phyloP scores from a whole-genome alignment of 1,140 invertebrate genomes.

The Monochamus saltuarius region DNA sequence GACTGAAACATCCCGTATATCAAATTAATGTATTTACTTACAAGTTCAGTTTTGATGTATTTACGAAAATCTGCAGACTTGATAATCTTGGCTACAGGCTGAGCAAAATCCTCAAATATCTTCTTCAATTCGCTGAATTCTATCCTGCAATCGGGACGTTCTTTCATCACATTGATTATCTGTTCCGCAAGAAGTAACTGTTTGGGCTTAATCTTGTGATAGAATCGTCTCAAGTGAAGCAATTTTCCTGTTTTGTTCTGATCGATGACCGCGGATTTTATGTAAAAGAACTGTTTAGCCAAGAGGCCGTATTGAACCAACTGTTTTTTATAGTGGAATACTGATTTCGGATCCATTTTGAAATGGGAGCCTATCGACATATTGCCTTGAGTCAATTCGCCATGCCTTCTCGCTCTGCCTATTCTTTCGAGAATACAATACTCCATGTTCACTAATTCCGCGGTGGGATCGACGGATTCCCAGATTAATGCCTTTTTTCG shows the following conservation, averaged over 20 bases:
- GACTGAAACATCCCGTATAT: not conserved
- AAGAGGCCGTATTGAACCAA: conserved; percentile 63
- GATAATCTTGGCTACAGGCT: conserved; percentile 56
- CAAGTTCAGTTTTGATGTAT: conserved; percentile 52
- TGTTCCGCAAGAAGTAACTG: conserved; percentile 57
- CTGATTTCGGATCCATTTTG: conserved; percentile 28
- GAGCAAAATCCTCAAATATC: conserved; percentile 45
- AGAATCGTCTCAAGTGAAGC: conserved; percentile 65
- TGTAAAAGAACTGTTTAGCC: conserved; percentile 60
- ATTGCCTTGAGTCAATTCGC: conserved; percentile 71
- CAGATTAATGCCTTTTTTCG: conserved; percentile 62
- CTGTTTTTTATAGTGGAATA: conserved; percentile 68
- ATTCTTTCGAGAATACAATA: conserved; percentile 78
- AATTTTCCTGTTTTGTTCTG: conserved; percentile 52
- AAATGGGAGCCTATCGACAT: conserved; percentile 58
- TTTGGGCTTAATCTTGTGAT: conserved; percentile 59
- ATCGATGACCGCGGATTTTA: conserved; percentile 44
- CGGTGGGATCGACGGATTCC: conserved; percentile 54
- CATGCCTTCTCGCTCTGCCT: conserved; percentile 69
- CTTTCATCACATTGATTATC: conserved; percentile 59
- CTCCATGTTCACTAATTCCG: conserved; percentile 59
- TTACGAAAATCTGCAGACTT: conserved; percentile 54
- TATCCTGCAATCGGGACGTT: conserved; percentile 56
- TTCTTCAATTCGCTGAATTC: conserved; percentile 58
- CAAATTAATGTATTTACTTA: conserved; percentile 12